Evolutionary conservation across 2,113 vertebrate genomes (phyloP).

Genomic region (Sceloporus undulatus): DNA sequence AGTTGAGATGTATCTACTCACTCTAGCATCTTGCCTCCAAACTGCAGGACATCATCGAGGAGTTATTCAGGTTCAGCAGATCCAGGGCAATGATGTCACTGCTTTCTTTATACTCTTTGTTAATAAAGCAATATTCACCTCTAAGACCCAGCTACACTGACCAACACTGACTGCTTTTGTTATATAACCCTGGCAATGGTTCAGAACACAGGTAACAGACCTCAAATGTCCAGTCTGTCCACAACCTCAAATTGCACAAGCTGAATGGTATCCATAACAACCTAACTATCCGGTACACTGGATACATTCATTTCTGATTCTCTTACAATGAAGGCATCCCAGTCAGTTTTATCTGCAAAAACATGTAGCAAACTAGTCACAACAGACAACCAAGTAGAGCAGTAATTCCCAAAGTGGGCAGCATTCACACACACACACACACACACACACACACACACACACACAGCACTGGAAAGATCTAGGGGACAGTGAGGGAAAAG

Average conservation of each 20-base stretch:
- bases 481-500: too few relatives aligned
- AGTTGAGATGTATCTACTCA: not conserved
- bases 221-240: not conserved
- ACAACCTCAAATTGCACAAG: not conserved
- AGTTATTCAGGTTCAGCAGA: not conserved
- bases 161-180: not conserved
- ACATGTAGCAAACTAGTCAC: not conserved
- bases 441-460: too few relatives aligned
- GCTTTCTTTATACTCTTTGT: not conserved
- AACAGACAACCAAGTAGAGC: not conserved
- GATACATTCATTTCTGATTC: not conserved
- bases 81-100: not conserved
- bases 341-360: not conserved
- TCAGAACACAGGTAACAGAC: not conserved
- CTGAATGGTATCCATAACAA: not conserved
- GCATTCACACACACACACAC: too few relatives aligned
- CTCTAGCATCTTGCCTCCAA: not conserved
- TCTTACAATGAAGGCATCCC: not conserved
- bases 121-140: not conserved
- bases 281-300: not conserved
- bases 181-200: not conserved
- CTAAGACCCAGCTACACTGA: not conserved
- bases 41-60: not conserved
- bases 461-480: too few relatives aligned
- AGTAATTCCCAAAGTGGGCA: too few relatives aligned